phyloP scores from a whole-genome alignment of 2,888 invertebrate genomes.

The Andrena fulva region DNA sequence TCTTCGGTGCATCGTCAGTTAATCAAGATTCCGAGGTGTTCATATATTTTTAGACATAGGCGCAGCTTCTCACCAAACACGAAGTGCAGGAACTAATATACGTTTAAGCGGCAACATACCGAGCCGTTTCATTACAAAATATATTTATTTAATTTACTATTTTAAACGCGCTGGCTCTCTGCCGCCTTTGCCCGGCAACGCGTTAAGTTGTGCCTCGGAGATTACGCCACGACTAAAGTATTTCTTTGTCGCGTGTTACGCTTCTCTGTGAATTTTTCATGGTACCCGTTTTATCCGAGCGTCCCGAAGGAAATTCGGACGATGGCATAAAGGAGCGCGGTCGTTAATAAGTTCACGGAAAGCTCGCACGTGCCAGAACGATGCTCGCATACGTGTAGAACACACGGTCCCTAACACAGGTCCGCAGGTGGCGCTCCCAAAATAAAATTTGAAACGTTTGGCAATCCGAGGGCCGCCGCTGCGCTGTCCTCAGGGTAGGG shows the following conservation, averaged over 20 bases:
- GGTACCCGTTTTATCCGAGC: not conserved
- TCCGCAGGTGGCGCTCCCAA: slow-evolving; percentile 81
- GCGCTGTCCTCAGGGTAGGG: slow-evolving; percentile 52
- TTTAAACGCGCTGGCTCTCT: slow-evolving; percentile 11
- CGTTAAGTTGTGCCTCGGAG: not conserved
- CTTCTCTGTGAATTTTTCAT: not conserved
- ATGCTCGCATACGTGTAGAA: slow-evolving; percentile 50
- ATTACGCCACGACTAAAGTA: not conserved
- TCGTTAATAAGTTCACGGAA: slow-evolving; percentile 47
- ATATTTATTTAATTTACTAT: slow-evolving; percentile 20
- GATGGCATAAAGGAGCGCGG: slow-evolving; percentile 3
- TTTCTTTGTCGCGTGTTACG: not conserved
- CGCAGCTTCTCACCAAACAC: not conserved
- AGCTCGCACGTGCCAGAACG: slow-evolving; percentile 66
- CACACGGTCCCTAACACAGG: slow-evolving; percentile 75
- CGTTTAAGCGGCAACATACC: not conserved
- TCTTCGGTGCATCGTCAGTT: not conserved
- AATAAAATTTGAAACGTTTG: slow-evolving; percentile 81
- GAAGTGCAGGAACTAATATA: not conserved
- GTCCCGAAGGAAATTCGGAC: not conserved
- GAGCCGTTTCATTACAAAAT: not conserved
- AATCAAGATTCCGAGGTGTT: not conserved
- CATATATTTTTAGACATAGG: not conserved
- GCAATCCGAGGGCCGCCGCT: slow-evolving; percentile 72
- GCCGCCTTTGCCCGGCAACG: not conserved